Evolutionary conservation across 1,140 invertebrate genomes (phyloP).

Genomic region (Parapsyche elsis): DNA sequence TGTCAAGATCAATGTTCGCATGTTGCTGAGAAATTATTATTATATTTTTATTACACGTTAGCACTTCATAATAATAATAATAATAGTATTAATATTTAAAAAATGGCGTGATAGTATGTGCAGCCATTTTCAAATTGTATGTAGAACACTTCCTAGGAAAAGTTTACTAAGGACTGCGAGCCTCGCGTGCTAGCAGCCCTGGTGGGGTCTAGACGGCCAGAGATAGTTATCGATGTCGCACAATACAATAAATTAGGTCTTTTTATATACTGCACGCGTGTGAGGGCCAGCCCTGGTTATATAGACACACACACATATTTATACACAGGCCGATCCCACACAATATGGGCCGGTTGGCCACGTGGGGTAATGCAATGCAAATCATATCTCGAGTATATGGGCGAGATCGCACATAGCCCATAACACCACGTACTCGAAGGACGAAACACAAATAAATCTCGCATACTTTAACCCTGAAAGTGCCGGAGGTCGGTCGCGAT

Average conservation of each 20-base stretch:
- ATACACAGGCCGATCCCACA: not conserved
- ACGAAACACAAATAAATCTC: constrained; percentile 24
- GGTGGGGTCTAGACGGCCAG: constrained; percentile 34
- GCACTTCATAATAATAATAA: constrained; percentile 18
- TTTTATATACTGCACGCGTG: constrained; percentile 42
- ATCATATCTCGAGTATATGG: constrained; percentile 12
- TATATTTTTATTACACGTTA: constrained; percentile 14
- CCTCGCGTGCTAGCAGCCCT: constrained; percentile 18
- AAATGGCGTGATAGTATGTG: constrained; percentile 16
- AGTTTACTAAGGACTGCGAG: not conserved
- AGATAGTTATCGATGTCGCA: constrained; percentile 54
- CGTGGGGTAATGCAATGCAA: constrained; percentile 15
- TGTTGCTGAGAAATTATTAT: not conserved
- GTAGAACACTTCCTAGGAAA: not conserved
- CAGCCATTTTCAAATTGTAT: not conserved
- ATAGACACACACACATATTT: not conserved
- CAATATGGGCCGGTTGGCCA: not conserved
- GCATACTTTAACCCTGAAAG: constrained; percentile 6
- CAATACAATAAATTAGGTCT: constrained; percentile 54
- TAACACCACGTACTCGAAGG: constrained; percentile 19
- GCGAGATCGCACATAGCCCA: not conserved
- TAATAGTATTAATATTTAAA: not conserved
- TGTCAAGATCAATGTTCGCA: constrained; percentile 4
- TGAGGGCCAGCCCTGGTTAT: not conserved
- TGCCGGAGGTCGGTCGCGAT: constrained; percentile 5